Base-by-base conservation (phyloP, 2,113 vertebrate species). In the Speoplatyrhinus poulsoni region DNA sequence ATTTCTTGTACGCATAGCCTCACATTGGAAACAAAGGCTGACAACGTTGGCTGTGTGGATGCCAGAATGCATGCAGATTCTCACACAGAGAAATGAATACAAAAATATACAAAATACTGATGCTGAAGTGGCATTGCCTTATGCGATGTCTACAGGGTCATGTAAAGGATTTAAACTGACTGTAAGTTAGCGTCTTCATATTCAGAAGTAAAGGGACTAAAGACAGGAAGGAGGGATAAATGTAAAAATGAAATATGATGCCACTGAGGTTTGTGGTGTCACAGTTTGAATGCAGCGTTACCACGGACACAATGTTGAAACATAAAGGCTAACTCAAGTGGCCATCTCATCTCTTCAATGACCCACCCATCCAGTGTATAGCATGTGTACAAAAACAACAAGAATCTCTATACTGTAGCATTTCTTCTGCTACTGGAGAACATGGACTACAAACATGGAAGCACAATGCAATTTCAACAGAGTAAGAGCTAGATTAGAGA, bases 41-140 rank as follows among this genome's bases (percentile, higher is more conserved):
- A 72, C 41, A 62, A 62, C 46, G 46, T 56, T 60, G 61, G 77
- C 79, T 79, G 84, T 74, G 3, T 52, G 11, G 70, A 59, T 47
- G 75, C 83, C 12, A 81, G 49, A 84, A 68, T 80, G 84, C 90
- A 65, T 41, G 86, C 88, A 77, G 67, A 73, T 78, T 69, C 77
- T 85, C 72, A 72, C 60, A n/a, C 67, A 80, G 71, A 55, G 74
- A 81, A 49, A 46, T 32, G 36, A 76, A 81, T 83, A 90, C 60
- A 88, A 87, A 92, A 89, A 91, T 88, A 90, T 86, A 87, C 83
- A 90, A 88, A 88, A 75, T 78, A 82, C 70, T 81, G 71, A 58
- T 60, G 77, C 12, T 10, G 68, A 76, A 75, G 82, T 67, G 79
- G 60, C 46, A 60, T 59, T 53, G 74, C 56, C 36, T 26, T 52